Base-by-base conservation (phyloP, 2,797 vertebrate genomes). In the Xerus rutilus region DNA sequence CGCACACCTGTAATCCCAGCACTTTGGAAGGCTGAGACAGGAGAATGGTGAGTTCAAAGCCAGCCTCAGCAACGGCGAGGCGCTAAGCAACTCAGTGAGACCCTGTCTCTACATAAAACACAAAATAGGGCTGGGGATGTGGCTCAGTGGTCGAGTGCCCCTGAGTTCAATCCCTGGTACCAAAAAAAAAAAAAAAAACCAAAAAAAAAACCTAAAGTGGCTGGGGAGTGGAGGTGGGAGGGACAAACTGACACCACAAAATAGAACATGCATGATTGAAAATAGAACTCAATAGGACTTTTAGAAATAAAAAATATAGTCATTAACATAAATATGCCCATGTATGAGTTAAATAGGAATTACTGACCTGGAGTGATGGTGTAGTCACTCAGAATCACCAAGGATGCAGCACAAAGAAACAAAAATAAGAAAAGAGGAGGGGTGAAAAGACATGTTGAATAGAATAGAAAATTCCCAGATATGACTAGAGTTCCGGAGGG, bases 211-310 rank as follows among this genome's bases (percentile, higher is more conserved):
- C 3, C 39, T 39, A 39, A 39, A 3, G 39, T 39, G 39, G 39
- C 39, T 39, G 39, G 3, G 39, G 39, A 39, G 39, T 39, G 39
- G 39, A 3, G 39, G 39, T 39, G 39, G 39, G 39, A 39, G 39
- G 9, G 23, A 72, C n/a, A 78, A 79, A 54, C 11, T 39, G 73
- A 65, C n/a, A 85, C 21, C 39, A 45, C n/a, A 25, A 86, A 89
- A 79, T 91, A 86, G 77, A 72, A 88, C n/a, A 32, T 35, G 17
- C 11, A 67, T 85, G 52, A 92, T 64, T 88, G 32, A 70, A 65
- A 93, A 96, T 93, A 90, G 28, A 86, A 47, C 30, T 85, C 91
- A 72, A n/a, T 21, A 86, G 43, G 64, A 91, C 11, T 87, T 90
- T 12, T 76, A 89, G 73, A 79, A 93, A 79, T 94, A 78, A 92